Evolutionary conservation across 2,113 vertebrate species (phyloP).

Genomic region (Motacilla tschutschensis): DNA sequence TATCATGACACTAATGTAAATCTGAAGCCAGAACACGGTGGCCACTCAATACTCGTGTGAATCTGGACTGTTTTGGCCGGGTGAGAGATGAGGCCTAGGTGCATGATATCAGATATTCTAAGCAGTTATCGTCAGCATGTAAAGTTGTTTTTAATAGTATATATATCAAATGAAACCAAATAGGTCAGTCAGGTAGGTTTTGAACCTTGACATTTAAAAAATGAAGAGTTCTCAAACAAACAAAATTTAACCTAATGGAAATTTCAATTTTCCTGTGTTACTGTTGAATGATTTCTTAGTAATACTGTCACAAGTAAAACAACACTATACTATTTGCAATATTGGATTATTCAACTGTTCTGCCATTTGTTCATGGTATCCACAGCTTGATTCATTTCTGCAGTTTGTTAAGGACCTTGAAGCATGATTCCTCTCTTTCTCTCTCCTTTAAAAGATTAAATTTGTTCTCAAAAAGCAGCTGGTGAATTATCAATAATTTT

Average conservation of each 20-base stretch:
- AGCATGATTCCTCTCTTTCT: neutral
- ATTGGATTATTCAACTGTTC: neutral
- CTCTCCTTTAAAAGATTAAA: neutral
- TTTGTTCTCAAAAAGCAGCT: constrained; percentile 25
- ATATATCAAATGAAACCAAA: neutral
- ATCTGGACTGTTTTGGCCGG: neutral
- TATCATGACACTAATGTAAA: neutral
- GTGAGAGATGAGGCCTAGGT: neutral
- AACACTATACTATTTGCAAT: neutral
- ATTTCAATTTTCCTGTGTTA: neutral
- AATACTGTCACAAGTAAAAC: neutral
- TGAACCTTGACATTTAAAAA: neutral
- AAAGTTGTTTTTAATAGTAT: neutral
- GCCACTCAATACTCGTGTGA: neutral
- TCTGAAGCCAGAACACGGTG: neutral
- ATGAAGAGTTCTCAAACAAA: neutral
- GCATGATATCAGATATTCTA: neutral
- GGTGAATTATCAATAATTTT: constrained; percentile 40
- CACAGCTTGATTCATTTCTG: neutral
- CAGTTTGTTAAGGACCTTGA: neutral
- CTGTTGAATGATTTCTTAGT: neutral
- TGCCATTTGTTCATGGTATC: neutral
- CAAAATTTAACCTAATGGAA: neutral
- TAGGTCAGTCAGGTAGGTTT: neutral
- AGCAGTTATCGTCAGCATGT: neutral